Conservation (phyloP, 1,140 invertebrate species). For the Aradophagus sp. region DNA sequence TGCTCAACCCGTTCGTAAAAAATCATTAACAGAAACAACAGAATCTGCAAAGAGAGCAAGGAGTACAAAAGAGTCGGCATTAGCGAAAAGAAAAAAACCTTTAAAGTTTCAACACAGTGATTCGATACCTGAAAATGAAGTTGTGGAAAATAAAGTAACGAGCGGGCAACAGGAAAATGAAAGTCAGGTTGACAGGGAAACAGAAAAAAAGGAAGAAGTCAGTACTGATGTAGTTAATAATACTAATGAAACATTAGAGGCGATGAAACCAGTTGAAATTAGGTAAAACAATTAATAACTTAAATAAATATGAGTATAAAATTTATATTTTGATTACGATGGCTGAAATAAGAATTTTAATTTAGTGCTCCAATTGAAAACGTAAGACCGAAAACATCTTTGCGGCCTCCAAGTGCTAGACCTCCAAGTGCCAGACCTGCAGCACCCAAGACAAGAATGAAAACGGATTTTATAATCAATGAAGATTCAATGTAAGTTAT, state of each 20-base stretch:
- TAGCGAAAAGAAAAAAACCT: constrained; percentile 29
- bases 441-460: constrained; percentile 80
- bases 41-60: constrained; percentile 22
- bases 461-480: constrained; percentile 72
- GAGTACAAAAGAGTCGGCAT: constrained; percentile 35
- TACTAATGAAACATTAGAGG: neutral
- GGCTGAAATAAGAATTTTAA: neutral
- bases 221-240: neutral
- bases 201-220: constrained; percentile 11
- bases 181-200: constrained; percentile 4
- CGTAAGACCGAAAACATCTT: constrained; percentile 72
- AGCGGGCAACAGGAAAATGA: constrained; percentile 19
- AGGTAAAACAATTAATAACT: constrained; percentile 3
- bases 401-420: constrained; percentile 80
- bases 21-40: constrained; percentile 15
- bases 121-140: constrained; percentile 48
- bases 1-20: constrained; percentile 20
- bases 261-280: constrained; percentile 10
- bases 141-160: constrained; percentile 20
- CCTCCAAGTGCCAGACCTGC: constrained; percentile 86
- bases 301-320: neutral
- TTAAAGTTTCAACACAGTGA: constrained; percentile 28
- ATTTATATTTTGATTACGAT: neutral
- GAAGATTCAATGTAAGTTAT: constrained; percentile 64
- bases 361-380: constrained; percentile 43